A percentile compares a stretch with the other conserved stretches of the same genome.
Evolutionary conservation across 2,113 vertebrate species (phyloP).

Genomic region (Perccottus glenii): DNA sequence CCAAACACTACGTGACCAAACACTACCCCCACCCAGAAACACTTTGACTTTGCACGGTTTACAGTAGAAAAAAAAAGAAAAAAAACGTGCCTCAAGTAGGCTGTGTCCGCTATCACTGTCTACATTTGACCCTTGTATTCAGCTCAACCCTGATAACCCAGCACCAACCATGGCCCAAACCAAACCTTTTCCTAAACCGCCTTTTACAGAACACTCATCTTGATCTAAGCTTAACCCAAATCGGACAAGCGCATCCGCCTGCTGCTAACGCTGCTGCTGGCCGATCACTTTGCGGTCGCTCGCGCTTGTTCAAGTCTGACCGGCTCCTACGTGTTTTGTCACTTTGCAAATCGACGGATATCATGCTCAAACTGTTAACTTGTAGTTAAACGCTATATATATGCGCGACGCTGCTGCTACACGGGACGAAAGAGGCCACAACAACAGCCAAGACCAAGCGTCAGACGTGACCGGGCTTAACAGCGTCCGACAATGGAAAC

Average conservation of each 20-base stretch:
- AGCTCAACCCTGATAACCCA: conserved; percentile 13
- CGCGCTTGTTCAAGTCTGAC: conserved; percentile 41
- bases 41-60: conserved; percentile 66
- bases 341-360: conserved; percentile 20
- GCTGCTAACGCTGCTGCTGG: conserved; percentile 37
- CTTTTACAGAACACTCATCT: conserved; percentile 56
- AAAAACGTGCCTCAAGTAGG: conserved; percentile 23
- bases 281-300: conserved; percentile 57
- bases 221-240: conserved; percentile 74
- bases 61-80: conserved; percentile 23
- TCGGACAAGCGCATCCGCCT: conserved; percentile 65
- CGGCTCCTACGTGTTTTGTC: conserved; percentile 17
- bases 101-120: conserved; percentile 52
- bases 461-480: conserved; percentile 64
- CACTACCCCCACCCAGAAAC: conserved; percentile 3
- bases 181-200: conserved; percentile 9
- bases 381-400: not conserved
- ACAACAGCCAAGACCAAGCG: conserved; percentile 33
- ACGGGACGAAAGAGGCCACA: conserved; percentile 45
- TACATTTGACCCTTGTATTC: conserved; percentile 18
- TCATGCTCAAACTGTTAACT: conserved; percentile 3
- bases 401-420: conserved; percentile 7
- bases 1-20: conserved; percentile 7
- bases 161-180: not conserved
- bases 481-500: conserved; percentile 64